These are phyloP conservation scores for Galaxea fascicularis DNA, from an alignment of 92 coral and sea anemone genomes.

Conservation along the genomic window DNA sequence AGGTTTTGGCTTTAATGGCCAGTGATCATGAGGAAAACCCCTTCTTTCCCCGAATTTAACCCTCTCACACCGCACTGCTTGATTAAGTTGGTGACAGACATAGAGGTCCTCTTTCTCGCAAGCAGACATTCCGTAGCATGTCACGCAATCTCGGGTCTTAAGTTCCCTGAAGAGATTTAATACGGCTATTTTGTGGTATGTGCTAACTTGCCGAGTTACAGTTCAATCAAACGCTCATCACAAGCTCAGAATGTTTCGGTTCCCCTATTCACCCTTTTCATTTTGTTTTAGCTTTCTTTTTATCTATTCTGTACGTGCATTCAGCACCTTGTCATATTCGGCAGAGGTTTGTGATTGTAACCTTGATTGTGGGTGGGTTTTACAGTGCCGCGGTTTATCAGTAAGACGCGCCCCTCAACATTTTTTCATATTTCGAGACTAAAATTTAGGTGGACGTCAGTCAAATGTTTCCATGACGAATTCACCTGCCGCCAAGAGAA, in stretches of 20 bases:
- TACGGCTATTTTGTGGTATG: background rate
- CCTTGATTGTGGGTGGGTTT: too few species aligned
- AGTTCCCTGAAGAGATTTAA: background rate
- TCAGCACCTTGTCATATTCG: background rate
- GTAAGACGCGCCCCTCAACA: too few species aligned
- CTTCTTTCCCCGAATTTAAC: too few species aligned
- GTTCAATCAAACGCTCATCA: background rate
- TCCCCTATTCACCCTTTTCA: constrained; percentile 1
- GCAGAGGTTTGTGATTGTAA: background rate
- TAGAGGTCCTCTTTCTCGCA: background rate
- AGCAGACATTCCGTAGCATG: background rate
- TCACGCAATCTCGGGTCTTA: background rate
- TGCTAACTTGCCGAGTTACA: background rate
- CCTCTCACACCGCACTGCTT: too few species aligned
- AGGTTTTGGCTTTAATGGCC: background rate
- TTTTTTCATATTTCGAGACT: too few species aligned
- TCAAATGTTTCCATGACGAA: too few species aligned
- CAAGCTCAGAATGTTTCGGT: background rate
- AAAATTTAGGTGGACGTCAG: too few species aligned
- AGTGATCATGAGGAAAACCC: background rate
- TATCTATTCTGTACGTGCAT: constrained; percentile 1
- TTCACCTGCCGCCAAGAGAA: too few species aligned
- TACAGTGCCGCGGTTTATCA: too few species aligned
- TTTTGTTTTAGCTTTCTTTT: constrained; percentile 1
- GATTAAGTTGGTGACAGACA: background rate